A percentile compares a stretch with the other conserved stretches of the same genome.
phyloP scores from a whole-genome alignment of 2,113 vertebrate genomes.

The Sinocyclocheilus anshuiensis region DNA sequence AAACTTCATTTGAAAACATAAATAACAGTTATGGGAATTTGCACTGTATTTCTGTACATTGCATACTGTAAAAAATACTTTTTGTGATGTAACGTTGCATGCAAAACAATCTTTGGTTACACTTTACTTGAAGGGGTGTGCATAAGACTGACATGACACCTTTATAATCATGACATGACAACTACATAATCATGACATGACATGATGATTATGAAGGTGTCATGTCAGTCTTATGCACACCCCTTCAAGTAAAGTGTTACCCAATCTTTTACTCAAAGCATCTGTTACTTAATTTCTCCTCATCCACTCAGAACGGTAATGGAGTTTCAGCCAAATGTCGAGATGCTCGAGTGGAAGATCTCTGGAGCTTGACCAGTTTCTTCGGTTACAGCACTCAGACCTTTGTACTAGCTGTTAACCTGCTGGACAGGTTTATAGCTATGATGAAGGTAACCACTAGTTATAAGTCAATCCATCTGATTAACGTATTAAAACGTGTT shows the following conservation, averaged over 20 bases:
- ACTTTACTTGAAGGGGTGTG: no score
- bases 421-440: slow-evolving; percentile 95
- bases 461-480: neutral
- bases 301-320: slow-evolving; percentile 76
- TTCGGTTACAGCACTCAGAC: slow-evolving; percentile 94
- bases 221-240: no score
- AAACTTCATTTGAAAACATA: slow-evolving; percentile 12
- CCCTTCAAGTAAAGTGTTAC: no score
- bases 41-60: neutral
- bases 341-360: slow-evolving; percentile 91
- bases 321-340: slow-evolving; percentile 87
- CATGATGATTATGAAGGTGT: no score
- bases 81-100: neutral
- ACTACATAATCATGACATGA: no score
- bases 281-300: neutral
- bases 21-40: neutral
- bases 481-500: neutral
- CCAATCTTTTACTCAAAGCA: no score
- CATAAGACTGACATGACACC: no score
- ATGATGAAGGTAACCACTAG: slow-evolving; percentile 86
- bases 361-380: slow-evolving; percentile 94
- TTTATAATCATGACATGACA: no score
- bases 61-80: neutral
- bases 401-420: slow-evolving; percentile 93
- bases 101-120: neutral